Percentiles rank a stretch among this genome's conserved stretches.
These are phyloP conservation scores for Athrips mouffetella DNA, from an alignment of 2,888 invertebrate species.

Conservation along the genomic window DNA sequence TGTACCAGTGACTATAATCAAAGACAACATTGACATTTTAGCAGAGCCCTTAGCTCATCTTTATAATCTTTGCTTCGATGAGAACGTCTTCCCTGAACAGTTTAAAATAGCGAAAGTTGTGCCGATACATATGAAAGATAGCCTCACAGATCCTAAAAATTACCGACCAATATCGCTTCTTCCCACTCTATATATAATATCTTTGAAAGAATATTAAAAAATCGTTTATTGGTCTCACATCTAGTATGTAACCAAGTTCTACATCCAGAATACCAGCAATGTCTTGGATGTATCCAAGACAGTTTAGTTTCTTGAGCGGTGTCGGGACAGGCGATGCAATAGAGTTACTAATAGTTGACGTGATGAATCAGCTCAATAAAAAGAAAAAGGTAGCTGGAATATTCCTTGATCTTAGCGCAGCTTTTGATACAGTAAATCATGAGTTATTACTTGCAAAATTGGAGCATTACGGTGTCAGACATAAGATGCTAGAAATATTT, in stretches of 20 bases:
- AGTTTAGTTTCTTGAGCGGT: neutral
- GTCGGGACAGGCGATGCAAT: neutral
- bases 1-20: neutral
- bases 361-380: neutral
- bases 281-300: no score
- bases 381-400: neutral
- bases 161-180: conserved; percentile 6
- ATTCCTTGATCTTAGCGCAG: no score
- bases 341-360: neutral
- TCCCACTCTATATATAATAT: neutral
- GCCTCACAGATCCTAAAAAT: neutral
- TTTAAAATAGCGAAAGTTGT: neutral
- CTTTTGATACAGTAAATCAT: no score
- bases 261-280: no score
- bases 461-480: no score
- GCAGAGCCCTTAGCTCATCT: no score
- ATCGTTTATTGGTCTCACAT: neutral
- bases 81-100: neutral
- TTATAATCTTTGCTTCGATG: neutral
- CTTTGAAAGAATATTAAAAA: neutral
- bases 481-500: no score
- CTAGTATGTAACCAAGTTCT: neutral
- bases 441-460: no score
- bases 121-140: neutral
- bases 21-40: no score